Evolutionary conservation across 2,888 invertebrate species (phyloP), one percentile per base, ranked within the genome.

Genomic region (Tetheella fluctuosa): DNA sequence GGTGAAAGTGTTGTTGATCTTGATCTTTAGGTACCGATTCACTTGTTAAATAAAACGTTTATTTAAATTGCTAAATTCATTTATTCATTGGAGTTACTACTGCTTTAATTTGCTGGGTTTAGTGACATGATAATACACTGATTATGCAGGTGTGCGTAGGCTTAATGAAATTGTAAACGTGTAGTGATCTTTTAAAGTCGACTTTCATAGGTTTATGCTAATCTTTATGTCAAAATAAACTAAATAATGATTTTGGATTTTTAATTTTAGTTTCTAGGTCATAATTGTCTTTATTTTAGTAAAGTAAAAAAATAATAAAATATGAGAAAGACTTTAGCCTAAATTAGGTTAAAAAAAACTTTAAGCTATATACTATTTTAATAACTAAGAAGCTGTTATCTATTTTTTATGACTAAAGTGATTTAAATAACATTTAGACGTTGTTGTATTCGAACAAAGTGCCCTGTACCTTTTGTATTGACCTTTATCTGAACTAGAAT

Each of bases 1-100:
- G 61, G 77, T 67, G 79, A 79, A 80, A 79, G 79, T 77, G 70
- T 68, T 71, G 69, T 62, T 76, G 77, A 76, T 77, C 79, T 76
- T 79, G 79, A 77, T 76, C 71, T 68, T 68, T 52, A 56, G n/a
- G n/a, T 60, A 52, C 39, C 54, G 34, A 52, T 37, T 30, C 8
- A 8, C 37, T 23, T 23, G 25, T 34, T 55, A 7, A 39, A 34
- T 55, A 7, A 39, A 34, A 20, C 34, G 34, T 13, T 20, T 48
- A 48, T 48, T 48, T 48, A 48, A 48, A 48, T 48, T 48, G 20
- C 10, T 20, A 20, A 20, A 20, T 48, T 20, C n/a, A n/a, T 48
- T 48, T 48, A 20, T 20, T 2, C 20, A 20, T 17, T 15, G 15
- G 17, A 17, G n/a, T n/a, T 1, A 20, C 48, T 48, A 20, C 48